Conservation (phyloP, 2,888 invertebrate species). For the Gasteruption jaculator region DNA sequence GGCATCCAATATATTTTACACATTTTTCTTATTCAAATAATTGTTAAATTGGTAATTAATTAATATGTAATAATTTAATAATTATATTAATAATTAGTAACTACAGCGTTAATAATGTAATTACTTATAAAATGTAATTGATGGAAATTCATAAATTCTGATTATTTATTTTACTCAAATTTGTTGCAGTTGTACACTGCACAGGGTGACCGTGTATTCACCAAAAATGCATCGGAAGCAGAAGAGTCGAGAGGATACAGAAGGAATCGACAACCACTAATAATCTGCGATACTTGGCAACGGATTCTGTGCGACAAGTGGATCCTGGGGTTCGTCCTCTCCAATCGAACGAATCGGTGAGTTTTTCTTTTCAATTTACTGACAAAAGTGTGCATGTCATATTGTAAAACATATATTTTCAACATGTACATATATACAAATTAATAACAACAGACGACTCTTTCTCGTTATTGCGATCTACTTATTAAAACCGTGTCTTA, state of each 20-base stretch:
- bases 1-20: too few relatives aligned
- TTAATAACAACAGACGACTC: too few relatives aligned
- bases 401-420: constrained; percentile 25
- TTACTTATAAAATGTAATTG: background rate
- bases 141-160: background rate
- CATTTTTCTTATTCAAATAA: too few relatives aligned
- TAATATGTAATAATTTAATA: too few relatives aligned
- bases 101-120: background rate
- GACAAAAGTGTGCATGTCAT: constrained; percentile 12
- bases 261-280: constrained; percentile 18
- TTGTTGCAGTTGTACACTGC: constrained; percentile 32
- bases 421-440: constrained; percentile 31
- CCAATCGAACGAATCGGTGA: constrained; percentile 42
- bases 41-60: too few relatives aligned
- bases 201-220: constrained; percentile 32
- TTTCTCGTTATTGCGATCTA: too few relatives aligned
- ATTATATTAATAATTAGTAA: background rate
- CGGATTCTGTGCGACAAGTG: constrained; percentile 43
- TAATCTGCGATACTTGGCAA: constrained; percentile 37
- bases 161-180: constrained; percentile 14
- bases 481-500: constrained; percentile 12
- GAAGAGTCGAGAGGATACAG: too few relatives aligned
- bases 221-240: constrained; percentile 23
- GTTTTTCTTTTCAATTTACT: constrained; percentile 21
- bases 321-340: constrained; percentile 41